phyloP scores from a whole-genome alignment of 1,140 invertebrate species.

The Drosophila erecta region DNA sequence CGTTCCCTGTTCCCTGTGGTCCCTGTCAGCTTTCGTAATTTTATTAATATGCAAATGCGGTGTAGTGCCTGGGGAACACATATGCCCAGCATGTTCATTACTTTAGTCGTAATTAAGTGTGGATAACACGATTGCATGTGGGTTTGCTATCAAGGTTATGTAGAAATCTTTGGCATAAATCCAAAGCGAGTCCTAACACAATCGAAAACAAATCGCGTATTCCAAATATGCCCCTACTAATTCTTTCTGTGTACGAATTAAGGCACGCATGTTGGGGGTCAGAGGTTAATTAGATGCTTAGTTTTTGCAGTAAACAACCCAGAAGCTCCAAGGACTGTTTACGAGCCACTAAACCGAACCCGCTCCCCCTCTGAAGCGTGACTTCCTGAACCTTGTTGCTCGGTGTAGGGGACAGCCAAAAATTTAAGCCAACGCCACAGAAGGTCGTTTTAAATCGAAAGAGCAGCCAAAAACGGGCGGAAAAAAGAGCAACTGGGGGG shows the following conservation, averaged over 20 bases:
- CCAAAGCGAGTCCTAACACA: too few species aligned
- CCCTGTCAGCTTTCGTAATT: conserved; percentile 12
- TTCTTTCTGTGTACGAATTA: neutral
- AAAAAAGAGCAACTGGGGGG: conserved; percentile 13
- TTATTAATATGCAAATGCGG: conserved; percentile 33
- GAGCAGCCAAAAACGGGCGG: conserved; percentile 29
- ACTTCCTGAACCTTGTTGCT: conserved; percentile 61
- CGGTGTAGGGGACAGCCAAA: conserved; percentile 42
- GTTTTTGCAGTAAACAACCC: conserved; percentile 7
- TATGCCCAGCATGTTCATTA: conserved; percentile 8
- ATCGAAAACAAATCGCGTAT: too few species aligned
- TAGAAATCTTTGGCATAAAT: too few species aligned
- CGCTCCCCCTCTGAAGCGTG: conserved; percentile 7
- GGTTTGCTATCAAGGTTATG: neutral
- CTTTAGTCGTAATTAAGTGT: conserved; percentile 1
- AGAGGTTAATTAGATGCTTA: conserved; percentile 18
- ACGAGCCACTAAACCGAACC: conserved; percentile 9
- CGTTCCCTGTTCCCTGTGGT: too few species aligned
- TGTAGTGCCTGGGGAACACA: neutral
- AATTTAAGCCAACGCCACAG: conserved; percentile 46
- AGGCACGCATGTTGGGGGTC: conserved; percentile 9
- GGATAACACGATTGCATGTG: too few species aligned
- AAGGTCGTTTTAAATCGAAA: conserved; percentile 63
- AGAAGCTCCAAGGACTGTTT: conserved; percentile 16
- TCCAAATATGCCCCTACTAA: too few species aligned